phyloP scores from a whole-genome alignment of 2,797 vertebrate genomes.

The Intellagama lesueurii region DNA sequence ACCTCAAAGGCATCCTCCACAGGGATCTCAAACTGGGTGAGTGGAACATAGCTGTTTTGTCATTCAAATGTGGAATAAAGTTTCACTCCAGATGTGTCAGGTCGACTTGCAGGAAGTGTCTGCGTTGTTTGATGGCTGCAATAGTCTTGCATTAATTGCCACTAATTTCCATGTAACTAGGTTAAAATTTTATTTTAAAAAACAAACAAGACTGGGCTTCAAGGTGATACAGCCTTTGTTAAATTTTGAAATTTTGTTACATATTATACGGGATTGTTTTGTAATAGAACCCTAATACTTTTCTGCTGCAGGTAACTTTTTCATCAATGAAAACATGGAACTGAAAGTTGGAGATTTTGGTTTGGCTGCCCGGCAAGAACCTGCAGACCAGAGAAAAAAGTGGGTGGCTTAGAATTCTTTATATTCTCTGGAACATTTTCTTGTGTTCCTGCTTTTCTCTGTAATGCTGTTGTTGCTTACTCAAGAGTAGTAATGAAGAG shows the following conservation, averaged over 20 bases:
- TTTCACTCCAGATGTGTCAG: background rate
- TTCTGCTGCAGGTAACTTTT: slow-evolving; percentile 91
- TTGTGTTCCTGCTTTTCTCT: background rate
- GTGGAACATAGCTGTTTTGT: slow-evolving; percentile 11
- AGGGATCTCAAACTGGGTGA: slow-evolving; percentile 97
- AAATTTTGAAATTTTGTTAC: background rate
- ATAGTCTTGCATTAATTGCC: background rate
- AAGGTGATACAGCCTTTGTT: background rate
- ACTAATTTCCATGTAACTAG: background rate
- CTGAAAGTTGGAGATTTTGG: slow-evolving; percentile 97
- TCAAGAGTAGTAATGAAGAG: background rate
- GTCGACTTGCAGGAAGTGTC: background rate
- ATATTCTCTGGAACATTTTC: background rate
- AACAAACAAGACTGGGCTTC: background rate
- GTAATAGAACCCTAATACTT: accelerated
- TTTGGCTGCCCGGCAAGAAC: slow-evolving; percentile 91
- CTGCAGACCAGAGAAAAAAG: slow-evolving; percentile 94
- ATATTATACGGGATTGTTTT: background rate
- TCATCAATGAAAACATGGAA: slow-evolving; percentile 99
- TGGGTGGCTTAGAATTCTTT: slow-evolving; percentile 69
- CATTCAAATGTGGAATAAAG: background rate
- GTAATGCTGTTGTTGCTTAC: background rate
- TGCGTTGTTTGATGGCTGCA: background rate
- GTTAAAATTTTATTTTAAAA: background rate
- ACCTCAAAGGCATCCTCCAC: slow-evolving; percentile 93